Conservation (phyloP, 2,113 vertebrate genomes). For the Oncorhynchus gorbuscha region DNA sequence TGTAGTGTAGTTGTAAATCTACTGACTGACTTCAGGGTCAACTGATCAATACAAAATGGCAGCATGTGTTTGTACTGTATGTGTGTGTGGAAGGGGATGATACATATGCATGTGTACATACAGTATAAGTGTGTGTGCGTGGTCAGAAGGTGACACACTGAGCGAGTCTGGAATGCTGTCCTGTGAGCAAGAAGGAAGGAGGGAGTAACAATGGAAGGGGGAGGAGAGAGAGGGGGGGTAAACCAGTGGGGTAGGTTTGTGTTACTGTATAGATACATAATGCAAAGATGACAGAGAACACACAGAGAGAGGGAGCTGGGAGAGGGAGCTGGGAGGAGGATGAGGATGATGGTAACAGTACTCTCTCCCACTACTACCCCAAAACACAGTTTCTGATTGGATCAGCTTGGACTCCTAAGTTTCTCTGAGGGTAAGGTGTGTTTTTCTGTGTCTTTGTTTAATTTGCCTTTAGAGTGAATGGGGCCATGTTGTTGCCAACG, state of each 20-base stretch:
- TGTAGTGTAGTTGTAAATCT: too few species aligned
- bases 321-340: conserved; percentile 40
- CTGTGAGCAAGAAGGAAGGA: conserved; percentile 58
- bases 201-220: conserved; percentile 20
- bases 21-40: too few species aligned
- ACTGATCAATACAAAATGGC: background rate
- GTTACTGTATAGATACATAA: conserved; percentile 64
- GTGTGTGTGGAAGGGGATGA: background rate
- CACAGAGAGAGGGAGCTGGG: conserved; percentile 23
- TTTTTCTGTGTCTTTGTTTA: conserved; percentile 19
- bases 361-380: conserved; percentile 14
- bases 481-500: conserved; percentile 33
- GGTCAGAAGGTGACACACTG: conserved; percentile 32
- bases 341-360: conserved; percentile 9
- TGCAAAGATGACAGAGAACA: conserved; percentile 60
- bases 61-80: background rate
- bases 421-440: conserved; percentile 45
- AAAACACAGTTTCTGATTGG: conserved; percentile 8
- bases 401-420: background rate
- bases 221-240: conserved; percentile 39
- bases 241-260: conserved; percentile 75
- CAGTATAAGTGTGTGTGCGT: background rate
- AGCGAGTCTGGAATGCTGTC: conserved; percentile 59
- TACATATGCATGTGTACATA: background rate
- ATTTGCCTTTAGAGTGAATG: conserved; percentile 6